Evolutionary conservation across 2,797 vertebrate species (phyloP).

Genomic region (Oryzias dopingdopingensis): DNA sequence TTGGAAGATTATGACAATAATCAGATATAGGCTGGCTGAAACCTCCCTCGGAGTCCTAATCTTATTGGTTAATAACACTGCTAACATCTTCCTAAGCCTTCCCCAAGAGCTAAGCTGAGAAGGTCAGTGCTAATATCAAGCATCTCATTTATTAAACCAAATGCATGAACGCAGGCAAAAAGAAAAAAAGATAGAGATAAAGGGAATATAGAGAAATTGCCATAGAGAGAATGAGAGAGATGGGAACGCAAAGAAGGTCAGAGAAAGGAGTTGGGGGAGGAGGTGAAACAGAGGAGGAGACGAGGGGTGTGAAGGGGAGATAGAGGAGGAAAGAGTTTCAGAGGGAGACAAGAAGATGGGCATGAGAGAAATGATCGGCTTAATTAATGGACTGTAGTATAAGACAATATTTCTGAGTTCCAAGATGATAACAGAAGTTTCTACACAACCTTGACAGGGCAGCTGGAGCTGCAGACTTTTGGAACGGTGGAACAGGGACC

Average conservation of each 20-base stretch:
- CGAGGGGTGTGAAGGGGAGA: conserved; percentile 14
- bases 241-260: conserved; percentile 21
- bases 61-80: conserved; percentile 66
- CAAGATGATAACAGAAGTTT: conserved; percentile 70
- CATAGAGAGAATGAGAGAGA: conserved; percentile 1
- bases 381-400: conserved; percentile 74
- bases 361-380: conserved; percentile 37
- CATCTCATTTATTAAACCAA: conserved; percentile 54
- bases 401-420: conserved; percentile 57
- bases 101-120: conserved; percentile 54
- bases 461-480: conserved; percentile 29
- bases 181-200: conserved; percentile 11
- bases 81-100: conserved; percentile 54
- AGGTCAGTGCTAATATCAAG: conserved; percentile 65
- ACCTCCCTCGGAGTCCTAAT: conserved; percentile 53
- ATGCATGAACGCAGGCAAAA: conserved; percentile 15
- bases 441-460: conserved; percentile 60
- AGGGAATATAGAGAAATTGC: neutral
- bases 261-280: conserved; percentile 37
- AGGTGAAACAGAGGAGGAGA: conserved; percentile 9
- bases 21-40: conserved; percentile 54
- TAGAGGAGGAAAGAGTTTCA: conserved; percentile 39
- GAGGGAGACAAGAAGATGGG: conserved; percentile 41
- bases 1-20: conserved; percentile 52
- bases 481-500: conserved; percentile 14